Percentiles rank a stretch among this genome's conserved stretches.
phyloP scores from a whole-genome alignment of 2,113 vertebrate species.

The Percopsis transmontana region DNA sequence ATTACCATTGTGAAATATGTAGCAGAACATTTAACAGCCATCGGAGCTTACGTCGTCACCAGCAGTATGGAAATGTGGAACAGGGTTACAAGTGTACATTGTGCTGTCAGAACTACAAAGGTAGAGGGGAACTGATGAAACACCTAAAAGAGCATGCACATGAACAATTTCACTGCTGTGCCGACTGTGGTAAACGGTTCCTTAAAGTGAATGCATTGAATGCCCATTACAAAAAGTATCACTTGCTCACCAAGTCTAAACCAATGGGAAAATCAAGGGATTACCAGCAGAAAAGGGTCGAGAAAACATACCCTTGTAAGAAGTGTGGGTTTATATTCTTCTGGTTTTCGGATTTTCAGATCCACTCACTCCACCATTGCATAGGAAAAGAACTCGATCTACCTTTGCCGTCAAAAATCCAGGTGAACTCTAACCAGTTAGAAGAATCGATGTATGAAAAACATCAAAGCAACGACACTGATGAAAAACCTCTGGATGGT shows the following conservation, averaged over 20 bases:
- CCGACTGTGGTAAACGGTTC: constrained; percentile 78
- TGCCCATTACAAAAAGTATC: constrained; percentile 75
- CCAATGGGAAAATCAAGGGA: constrained; percentile 49
- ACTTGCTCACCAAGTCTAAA: constrained; percentile 29
- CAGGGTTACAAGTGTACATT: constrained; percentile 78
- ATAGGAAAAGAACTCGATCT: constrained; percentile 57
- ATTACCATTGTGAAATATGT: constrained; percentile 77
- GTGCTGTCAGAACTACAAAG: constrained; percentile 76
- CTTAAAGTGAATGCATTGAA: constrained; percentile 72
- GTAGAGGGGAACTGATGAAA: constrained; percentile 65
- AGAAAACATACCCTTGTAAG: constrained; percentile 75
- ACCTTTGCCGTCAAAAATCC: constrained; percentile 38
- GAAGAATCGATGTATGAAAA: constrained; percentile 34
- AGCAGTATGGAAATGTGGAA: constrained; percentile 76
- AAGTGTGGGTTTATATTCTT: constrained; percentile 77
- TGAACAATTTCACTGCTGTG: constrained; percentile 76
- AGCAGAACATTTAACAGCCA: constrained; percentile 72
- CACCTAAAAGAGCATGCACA: constrained; percentile 74
- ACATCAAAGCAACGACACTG: constrained; percentile 50
- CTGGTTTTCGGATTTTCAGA: constrained; percentile 81
- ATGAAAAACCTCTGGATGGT: constrained; percentile 44
- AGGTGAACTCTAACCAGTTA: constrained; percentile 38
- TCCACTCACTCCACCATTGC: constrained; percentile 75
- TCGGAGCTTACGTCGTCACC: constrained; percentile 75
- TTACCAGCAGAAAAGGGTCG: constrained; percentile 59